Evolutionary conservation across 2,888 invertebrate genomes (phyloP).

Genomic region (Cephus nigrinus): DNA sequence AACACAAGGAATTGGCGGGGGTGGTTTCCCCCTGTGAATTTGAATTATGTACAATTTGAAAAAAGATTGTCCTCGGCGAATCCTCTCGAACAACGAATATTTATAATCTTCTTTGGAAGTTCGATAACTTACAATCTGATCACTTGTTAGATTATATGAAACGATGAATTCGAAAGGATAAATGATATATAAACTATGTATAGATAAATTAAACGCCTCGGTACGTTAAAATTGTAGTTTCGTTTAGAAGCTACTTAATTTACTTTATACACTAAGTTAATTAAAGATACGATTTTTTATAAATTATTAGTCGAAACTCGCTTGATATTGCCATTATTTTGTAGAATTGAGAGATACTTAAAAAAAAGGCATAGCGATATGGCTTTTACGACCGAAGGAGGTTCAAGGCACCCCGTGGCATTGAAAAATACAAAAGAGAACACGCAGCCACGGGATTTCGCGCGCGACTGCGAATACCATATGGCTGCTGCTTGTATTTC

Average conservation of each 20-base stretch:
- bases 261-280: not conserved
- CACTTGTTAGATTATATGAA: not conserved
- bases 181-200: not conserved
- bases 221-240: not conserved
- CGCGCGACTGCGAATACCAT: conserved; percentile 29
- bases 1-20: not conserved
- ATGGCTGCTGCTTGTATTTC: not conserved
- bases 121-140: not conserved
- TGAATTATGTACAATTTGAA: not conserved
- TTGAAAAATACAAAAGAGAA: conserved; percentile 15
- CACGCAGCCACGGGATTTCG: conserved; percentile 32
- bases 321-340: not conserved
- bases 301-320: not conserved
- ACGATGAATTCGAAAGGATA: not conserved
- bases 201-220: not conserved
- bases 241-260: not conserved
- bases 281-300: not conserved
- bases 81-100: not conserved
- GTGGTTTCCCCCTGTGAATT: not conserved
- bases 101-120: not conserved
- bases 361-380: not conserved
- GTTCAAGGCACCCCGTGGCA: conserved; percentile 40
- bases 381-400: conserved; percentile 21
- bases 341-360: not conserved
- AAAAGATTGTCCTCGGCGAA: not conserved